Evolutionary conservation across 2,113 vertebrate species (phyloP).

Genomic region (Gulo gulo): DNA sequence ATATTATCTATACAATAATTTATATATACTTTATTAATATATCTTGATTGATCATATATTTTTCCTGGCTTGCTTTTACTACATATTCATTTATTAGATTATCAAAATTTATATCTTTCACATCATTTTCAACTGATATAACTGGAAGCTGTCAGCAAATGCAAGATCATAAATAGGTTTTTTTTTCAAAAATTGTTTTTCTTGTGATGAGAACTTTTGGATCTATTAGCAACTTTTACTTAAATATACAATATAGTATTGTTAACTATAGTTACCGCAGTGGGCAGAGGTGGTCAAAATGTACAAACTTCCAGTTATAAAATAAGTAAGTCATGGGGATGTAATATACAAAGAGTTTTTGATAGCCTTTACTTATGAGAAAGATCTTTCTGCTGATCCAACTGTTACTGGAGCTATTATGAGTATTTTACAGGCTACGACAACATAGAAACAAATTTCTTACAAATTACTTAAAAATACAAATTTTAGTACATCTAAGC

Average conservation of each 20-base stretch:
- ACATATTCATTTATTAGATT: not conserved
- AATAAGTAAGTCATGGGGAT: not conserved
- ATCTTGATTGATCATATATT: not conserved
- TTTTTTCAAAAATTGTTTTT: not conserved
- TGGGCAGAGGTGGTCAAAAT: not conserved
- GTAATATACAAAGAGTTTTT: not conserved
- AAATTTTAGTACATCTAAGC: slow-evolving; percentile 21
- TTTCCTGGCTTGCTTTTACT: not conserved
- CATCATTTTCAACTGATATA: not conserved
- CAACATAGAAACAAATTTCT: not conserved
- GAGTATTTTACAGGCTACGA: not conserved
- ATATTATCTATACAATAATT: not conserved
- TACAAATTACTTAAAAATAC: slow-evolving; percentile 23
- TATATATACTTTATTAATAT: not conserved
- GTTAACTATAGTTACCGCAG: not conserved
- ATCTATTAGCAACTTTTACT: not conserved
- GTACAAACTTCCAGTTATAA: not conserved
- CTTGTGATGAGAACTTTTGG: not conserved
- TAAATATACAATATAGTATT: not conserved
- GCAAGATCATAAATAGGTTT: not conserved
- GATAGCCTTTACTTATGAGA: not conserved
- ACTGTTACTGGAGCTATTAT: not conserved
- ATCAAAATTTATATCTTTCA: not conserved
- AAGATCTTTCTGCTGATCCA: not conserved
- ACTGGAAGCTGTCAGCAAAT: not conserved